Conservation (phyloP, 2,113 vertebrate species). For the Craseonycteris thonglongyai region DNA sequence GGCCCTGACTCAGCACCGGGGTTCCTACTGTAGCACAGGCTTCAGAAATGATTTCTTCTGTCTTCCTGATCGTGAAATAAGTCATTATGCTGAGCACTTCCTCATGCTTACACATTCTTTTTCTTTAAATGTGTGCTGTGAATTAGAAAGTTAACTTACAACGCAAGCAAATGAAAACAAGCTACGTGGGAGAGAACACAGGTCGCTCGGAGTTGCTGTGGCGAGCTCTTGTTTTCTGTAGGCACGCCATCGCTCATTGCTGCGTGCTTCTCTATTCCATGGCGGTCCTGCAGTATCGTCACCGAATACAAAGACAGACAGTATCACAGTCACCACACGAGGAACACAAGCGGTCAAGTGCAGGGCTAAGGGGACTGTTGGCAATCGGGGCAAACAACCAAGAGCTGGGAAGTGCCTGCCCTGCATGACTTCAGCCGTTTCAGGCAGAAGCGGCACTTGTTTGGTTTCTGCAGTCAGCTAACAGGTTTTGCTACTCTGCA, state of each 20-base stretch:
- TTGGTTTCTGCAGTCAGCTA: background rate
- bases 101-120: background rate
- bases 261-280: background rate
- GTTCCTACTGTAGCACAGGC: background rate
- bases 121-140: background rate
- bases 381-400: background rate
- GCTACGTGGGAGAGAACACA: background rate
- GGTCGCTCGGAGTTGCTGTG: background rate
- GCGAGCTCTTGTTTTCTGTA: background rate
- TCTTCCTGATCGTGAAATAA: constrained; percentile 42
- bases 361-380: background rate
- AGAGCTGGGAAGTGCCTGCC: background rate
- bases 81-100: background rate
- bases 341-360: background rate
- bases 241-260: background rate
- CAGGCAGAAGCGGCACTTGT: background rate
- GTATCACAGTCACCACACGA: background rate
- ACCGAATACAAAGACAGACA: background rate
- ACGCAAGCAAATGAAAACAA: background rate
- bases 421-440: background rate
- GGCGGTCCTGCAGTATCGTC: background rate
- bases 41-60: background rate
- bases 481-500: background rate
- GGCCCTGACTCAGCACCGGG: background rate
- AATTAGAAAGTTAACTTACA: background rate